phyloP scores from a whole-genome alignment of 2,888 invertebrate genomes.

The Tyria jacobaeae region DNA sequence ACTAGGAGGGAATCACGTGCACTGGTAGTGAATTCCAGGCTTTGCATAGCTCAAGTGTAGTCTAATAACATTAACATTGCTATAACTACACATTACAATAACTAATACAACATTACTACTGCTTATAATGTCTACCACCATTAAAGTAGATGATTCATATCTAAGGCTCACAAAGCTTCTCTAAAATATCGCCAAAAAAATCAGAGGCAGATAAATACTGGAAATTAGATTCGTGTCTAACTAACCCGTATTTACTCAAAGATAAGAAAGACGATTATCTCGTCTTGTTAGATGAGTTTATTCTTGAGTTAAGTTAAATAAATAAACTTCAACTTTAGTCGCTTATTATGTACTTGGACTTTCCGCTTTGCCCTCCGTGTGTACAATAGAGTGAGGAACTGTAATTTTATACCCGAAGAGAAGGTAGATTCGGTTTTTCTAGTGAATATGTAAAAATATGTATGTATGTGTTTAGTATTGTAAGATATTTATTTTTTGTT shows the following conservation, averaged over 20 bases:
- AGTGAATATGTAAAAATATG: too few relatives aligned
- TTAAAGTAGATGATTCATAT: not conserved
- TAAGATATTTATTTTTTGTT: too few relatives aligned
- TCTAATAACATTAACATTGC: too few relatives aligned
- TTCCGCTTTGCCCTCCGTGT: not conserved
- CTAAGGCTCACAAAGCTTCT: not conserved
- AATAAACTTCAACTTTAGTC: not conserved
- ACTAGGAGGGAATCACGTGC: too few relatives aligned
- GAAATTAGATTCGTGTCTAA: conserved; percentile 2
- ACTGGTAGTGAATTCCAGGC: too few relatives aligned
- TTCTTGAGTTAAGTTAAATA: not conserved
- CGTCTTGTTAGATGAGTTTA: not conserved
- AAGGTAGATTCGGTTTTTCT: too few relatives aligned
- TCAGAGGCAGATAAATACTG: not conserved
- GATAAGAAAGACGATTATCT: conserved; percentile 7
- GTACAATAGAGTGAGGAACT: too few relatives aligned
- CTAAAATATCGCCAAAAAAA: not conserved
- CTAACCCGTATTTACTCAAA: not conserved
- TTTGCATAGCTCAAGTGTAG: too few relatives aligned
- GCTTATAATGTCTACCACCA: not conserved
- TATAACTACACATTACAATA: too few relatives aligned
- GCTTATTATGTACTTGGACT: not conserved
- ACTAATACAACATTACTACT: too few relatives aligned
- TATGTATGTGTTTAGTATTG: too few relatives aligned
- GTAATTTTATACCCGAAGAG: too few relatives aligned